Conservation (phyloP, 2,113 vertebrate genomes). For the Salminus brasiliensis region DNA sequence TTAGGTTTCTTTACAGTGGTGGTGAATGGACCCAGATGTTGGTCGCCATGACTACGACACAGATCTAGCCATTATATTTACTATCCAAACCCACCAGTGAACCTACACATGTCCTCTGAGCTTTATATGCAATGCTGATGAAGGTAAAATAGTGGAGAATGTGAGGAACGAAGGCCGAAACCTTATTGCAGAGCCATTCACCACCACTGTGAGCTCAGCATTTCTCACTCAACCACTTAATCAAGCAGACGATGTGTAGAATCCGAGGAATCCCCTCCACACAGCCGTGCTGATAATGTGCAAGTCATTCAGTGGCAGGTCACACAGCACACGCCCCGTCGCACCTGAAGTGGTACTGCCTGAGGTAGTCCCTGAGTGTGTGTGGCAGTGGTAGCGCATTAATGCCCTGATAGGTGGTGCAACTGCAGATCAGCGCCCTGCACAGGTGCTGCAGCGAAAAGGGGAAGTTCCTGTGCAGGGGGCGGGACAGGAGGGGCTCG, state of each 20-base stretch:
- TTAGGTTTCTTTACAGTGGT: too few species aligned
- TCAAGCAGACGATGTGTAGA: too few species aligned
- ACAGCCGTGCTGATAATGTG: background rate
- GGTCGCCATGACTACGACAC: too few species aligned
- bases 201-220: too few species aligned
- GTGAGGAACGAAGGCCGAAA: too few species aligned
- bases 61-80: too few species aligned
- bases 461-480: conserved; percentile 89
- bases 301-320: background rate
- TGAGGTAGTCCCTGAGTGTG: conserved; percentile 89
- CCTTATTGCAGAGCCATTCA: too few species aligned
- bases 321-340: conserved; percentile 70
- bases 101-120: too few species aligned
- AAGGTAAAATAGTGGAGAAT: background rate
- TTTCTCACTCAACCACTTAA: too few species aligned
- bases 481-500: conserved; percentile 91
- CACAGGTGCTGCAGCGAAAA: conserved; percentile 94
- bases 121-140: background rate
- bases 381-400: conserved; percentile 85
- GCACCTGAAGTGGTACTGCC: conserved; percentile 92
- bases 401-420: conserved; percentile 88
- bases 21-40: too few species aligned
- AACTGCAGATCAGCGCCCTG: conserved; percentile 90
- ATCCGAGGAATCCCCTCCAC: too few species aligned
- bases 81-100: too few species aligned